Evolutionary conservation across 2,797 vertebrate genomes (phyloP).

Genomic region (Spondyliosoma cantharus): DNA sequence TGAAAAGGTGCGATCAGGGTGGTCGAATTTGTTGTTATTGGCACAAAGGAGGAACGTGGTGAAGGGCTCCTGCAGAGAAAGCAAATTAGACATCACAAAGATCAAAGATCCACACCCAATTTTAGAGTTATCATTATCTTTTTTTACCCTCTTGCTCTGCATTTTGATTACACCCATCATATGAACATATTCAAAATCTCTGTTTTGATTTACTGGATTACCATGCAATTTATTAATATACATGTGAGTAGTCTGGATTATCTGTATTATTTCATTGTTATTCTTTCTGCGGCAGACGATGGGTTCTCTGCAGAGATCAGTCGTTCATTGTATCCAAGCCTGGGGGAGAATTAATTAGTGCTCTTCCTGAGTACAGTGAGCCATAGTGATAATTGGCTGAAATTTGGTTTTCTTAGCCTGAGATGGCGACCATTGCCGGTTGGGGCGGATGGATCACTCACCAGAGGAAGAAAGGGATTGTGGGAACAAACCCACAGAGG

Average conservation of each 20-base stretch:
- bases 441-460: conserved; percentile 72
- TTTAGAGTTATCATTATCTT: not conserved
- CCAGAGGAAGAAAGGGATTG: conserved; percentile 75
- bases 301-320: conserved; percentile 65
- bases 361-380: conserved; percentile 74
- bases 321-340: conserved; percentile 75
- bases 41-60: conserved; percentile 93
- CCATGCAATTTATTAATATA: conserved; percentile 33
- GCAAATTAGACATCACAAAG: conserved; percentile 19
- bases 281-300: conserved; percentile 62
- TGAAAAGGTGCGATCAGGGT: conserved; percentile 94
- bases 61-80: conserved; percentile 91
- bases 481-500: conserved; percentile 74
- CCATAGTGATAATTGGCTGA: conserved; percentile 82
- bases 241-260: conserved; percentile 25
- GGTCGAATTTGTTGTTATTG: conserved; percentile 95
- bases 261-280: conserved; percentile 63
- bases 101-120: conserved; percentile 12
- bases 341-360: conserved; percentile 83
- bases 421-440: conserved; percentile 56
- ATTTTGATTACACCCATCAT: conserved; percentile 10
- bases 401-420: conserved; percentile 75
- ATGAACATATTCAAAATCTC: conserved; percentile 15
- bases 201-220: conserved; percentile 12
- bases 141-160: not conserved